Evolutionary conservation across 2,888 invertebrate species (phyloP).

Genomic region (Troides oblongomaculatus): DNA sequence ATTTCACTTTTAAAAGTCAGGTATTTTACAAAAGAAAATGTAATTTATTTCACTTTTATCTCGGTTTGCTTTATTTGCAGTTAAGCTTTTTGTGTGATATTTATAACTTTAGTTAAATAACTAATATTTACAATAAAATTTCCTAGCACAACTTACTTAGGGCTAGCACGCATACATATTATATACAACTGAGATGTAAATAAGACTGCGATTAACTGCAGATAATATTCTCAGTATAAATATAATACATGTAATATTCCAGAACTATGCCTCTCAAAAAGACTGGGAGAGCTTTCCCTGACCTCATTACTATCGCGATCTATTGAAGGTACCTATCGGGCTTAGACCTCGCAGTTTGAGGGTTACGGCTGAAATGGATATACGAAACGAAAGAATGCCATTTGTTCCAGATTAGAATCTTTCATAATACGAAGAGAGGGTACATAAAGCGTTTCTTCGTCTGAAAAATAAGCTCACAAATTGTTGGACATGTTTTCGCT

Average conservation of each 20-base stretch:
- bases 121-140: too few relatives aligned
- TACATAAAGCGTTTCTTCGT: slow-evolving; percentile 7
- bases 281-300: not conserved
- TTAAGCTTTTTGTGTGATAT: too few relatives aligned
- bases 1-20: too few relatives aligned
- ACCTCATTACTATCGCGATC: not conserved
- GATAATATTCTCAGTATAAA: not conserved
- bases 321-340: slow-evolving; percentile 1
- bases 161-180: too few relatives aligned
- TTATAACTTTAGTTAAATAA: too few relatives aligned
- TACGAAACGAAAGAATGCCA: not conserved
- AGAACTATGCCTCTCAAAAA: not conserved
- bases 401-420: slow-evolving; percentile 2
- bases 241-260: not conserved
- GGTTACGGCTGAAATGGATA: slow-evolving; percentile 6
- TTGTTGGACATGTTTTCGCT: slow-evolving; percentile 10
- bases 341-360: slow-evolving; percentile 5
- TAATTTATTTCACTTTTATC: too few relatives aligned
- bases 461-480: slow-evolving; percentile 1
- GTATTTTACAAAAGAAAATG: too few relatives aligned
- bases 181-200: not conserved
- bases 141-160: too few relatives aligned
- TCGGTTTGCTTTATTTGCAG: too few relatives aligned
- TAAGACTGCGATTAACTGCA: not conserved
- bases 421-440: not conserved